phyloP scores from a whole-genome alignment of 2,888 invertebrate genomes.

The Euplexia lucipara region DNA sequence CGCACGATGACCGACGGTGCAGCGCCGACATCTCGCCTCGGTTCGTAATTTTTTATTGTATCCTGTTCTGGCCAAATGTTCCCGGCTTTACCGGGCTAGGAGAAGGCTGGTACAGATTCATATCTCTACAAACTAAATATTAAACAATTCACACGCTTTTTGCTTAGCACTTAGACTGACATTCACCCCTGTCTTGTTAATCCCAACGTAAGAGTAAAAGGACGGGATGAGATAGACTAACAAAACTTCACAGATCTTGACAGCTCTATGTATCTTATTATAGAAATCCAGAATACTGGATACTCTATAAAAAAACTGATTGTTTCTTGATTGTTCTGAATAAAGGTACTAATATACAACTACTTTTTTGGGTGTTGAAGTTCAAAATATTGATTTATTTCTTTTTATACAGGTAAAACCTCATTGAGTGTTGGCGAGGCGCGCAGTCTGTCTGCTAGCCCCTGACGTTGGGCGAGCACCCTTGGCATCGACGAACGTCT shows the following conservation, averaged over 20 bases:
- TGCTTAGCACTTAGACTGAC: background rate
- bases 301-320: background rate
- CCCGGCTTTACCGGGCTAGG: too few relatives aligned
- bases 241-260: background rate
- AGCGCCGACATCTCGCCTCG: slow-evolving; percentile 88
- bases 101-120: background rate
- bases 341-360: too few relatives aligned
- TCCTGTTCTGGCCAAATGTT: too few relatives aligned
- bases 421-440: slow-evolving; percentile 84
- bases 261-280: background rate
- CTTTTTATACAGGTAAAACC: slow-evolving; percentile 83
- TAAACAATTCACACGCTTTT: background rate
- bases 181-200: background rate
- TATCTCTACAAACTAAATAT: background rate
- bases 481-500: slow-evolving; percentile 67
- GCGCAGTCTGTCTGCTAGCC: slow-evolving; percentile 68
- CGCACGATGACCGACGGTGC: slow-evolving; percentile 88
- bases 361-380: background rate
- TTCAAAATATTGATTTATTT: slow-evolving; percentile 8
- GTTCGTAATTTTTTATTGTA: slow-evolving; percentile 62
- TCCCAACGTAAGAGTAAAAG: background rate
- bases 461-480: slow-evolving; percentile 63
- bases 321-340: too few relatives aligned
- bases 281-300: background rate
- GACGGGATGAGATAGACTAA: slow-evolving; percentile 1